Evolutionary conservation across 1,140 invertebrate species (phyloP), one percentile per base, ranked within the genome.

Genomic region (Dolichoris vasculosae): DNA sequence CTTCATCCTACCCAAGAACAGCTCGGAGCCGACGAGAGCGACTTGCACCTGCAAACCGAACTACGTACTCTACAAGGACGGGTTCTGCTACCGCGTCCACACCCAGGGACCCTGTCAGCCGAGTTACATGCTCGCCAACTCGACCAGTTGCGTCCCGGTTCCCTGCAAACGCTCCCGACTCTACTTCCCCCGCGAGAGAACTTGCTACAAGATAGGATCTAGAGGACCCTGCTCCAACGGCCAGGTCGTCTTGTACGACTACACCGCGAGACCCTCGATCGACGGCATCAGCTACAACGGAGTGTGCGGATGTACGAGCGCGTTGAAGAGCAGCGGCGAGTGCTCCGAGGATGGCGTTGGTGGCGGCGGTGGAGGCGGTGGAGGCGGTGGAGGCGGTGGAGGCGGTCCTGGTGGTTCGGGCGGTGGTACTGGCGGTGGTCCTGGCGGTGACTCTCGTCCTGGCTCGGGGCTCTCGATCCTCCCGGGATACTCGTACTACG

Each of bases 241-340:
- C 2, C 95, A 96, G 88, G 94, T 97, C 9, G 95, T 97, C 1
- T 94, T 96, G 0, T 97, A 96, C 89, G 96, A 97, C 92, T 96
- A 97, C 87, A 95, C 95, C 2, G 95, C 95, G 0, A 91, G 96
- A 26, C 96, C 96, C 0, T 96, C 96, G 0, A 87, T 97, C 0
- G 96, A 97, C 87, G 97, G 96, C 0, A 94, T 97, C 32, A 96
- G 96, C n/a, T 97, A 97, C 89, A 96, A 96, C 82, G 97, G 96
- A 0, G 94, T 96, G 8, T 97, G 97, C 86, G 96, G 95, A 6
- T 97, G 96, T 88, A 94, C 94, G 0, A 94, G 90, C 4, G 89
- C 91, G 0, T 77, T 94, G 9, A 91, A 88, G 63, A 86, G 86
- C 40, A 81, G 86, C 43, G 91, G 88, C 32, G 90, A 90, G 43